These are phyloP conservation scores for Platerodrilus igneus DNA, from an alignment of 2,888 invertebrate genomes.

Conservation along the genomic window DNA sequence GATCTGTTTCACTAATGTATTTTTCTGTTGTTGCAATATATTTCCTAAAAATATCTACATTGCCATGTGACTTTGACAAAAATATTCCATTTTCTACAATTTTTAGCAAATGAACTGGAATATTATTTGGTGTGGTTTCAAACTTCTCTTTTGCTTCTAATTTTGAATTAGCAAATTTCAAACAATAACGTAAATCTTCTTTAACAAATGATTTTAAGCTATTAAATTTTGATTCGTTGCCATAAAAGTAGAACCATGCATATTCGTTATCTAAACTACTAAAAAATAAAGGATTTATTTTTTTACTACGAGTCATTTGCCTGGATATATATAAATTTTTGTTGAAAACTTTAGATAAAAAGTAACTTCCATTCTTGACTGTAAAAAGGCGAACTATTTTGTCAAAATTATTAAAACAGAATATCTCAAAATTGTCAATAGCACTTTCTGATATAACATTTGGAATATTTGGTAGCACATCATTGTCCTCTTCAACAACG, in stretches of 20 bases:
- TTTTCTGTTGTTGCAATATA: conserved; percentile 3
- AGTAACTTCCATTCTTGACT: conserved; percentile 1
- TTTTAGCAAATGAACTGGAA: conserved; percentile 14
- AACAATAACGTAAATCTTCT: no score
- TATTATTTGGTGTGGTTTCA: background rate
- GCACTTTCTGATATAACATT: no score
- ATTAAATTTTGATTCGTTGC: conserved; percentile 7
- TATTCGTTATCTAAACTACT: background rate
- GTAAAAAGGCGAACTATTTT: conserved; percentile 14
- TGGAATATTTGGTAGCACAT: no score
- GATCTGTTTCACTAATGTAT: conserved; percentile 3
- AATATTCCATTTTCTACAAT: conserved; percentile 3
- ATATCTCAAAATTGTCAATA: conserved; percentile 6
- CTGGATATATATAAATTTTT: conserved; percentile 14
- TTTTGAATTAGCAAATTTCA: background rate
- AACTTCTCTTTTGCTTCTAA: conserved; percentile 1
- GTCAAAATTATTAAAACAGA: conserved; percentile 9
- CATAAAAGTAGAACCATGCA: conserved; percentile 9
- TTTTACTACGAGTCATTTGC: conserved; percentile 6
- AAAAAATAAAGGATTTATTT: conserved; percentile 7
- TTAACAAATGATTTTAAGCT: no score
- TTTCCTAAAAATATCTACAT: conserved; percentile 1
- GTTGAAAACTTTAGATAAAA: conserved; percentile 10
- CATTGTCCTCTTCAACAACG: no score
- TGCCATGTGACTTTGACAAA: conserved; percentile 10